A percentile compares a stretch with the other conserved stretches of the same genome.
These are phyloP conservation scores for Eretmochelys imbricata DNA, from an alignment of 2,113 vertebrate species.

Conservation along the genomic window DNA sequence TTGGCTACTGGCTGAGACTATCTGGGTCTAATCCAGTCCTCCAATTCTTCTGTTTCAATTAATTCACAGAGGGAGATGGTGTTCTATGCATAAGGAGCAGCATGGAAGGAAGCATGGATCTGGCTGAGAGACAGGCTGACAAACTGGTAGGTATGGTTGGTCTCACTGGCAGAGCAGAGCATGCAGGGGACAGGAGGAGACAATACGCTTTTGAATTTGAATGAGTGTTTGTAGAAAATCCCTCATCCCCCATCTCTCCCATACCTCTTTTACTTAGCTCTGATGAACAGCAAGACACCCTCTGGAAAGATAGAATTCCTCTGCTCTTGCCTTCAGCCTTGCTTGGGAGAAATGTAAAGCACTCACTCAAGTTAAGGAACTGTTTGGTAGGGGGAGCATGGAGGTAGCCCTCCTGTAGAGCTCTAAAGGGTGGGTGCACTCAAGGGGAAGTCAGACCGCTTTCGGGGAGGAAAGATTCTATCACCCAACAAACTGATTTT, in stretches of 20 bases:
- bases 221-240: not conserved
- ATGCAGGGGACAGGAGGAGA: not conserved
- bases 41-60: not conserved
- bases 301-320: not conserved
- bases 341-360: not conserved
- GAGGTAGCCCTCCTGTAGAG: not conserved
- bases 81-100: not conserved
- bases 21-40: no score
- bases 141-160: not conserved
- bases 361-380: not conserved
- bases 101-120: not conserved
- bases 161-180: not conserved
- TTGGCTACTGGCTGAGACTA: not conserved
- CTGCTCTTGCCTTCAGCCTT: not conserved
- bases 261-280: not conserved
- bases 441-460: slow-evolving; percentile 49
- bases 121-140: not conserved
- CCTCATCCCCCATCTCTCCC: not conserved
- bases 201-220: not conserved
- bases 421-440: slow-evolving; percentile 14
- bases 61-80: not conserved
- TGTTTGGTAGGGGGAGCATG: slow-evolving; percentile 22
- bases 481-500: slow-evolving; percentile 52
- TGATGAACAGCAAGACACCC: not conserved
- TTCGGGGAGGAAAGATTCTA: slow-evolving; percentile 51